Base-by-base conservation (phyloP, 2,113 vertebrate genomes). In the Xerus inauris region DNA sequence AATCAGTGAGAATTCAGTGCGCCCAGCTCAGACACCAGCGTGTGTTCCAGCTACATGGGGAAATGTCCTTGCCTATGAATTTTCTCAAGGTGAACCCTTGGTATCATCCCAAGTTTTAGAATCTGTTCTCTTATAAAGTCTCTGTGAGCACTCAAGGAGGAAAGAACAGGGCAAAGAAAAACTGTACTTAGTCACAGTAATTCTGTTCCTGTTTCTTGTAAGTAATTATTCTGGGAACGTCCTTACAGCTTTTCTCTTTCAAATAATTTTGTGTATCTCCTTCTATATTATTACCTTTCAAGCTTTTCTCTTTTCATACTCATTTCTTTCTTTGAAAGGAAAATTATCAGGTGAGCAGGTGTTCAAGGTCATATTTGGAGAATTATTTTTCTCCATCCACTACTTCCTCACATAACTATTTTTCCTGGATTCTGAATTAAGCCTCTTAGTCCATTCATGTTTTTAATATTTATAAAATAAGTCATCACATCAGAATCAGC, bases 401-500 rank as follows among this genome's bases (percentile, higher is more conserved):
- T 26, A 32, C 30, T 51, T 54, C 73, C 51, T 92, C 49, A 69
- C 20, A 79, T 84, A 81, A 83, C 62, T 62, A 24, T 89, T 94
- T 85, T 69, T 75, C 24, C 67, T 54, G 28, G 54, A 92, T 28
- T 76, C 20, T 49, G 24, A 80, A 35, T 9, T 69, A n/a, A 95
- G 47, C 51, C 32, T 81, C 79, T 9, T 69, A 81, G 71, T 76
- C 22, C 11, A 47, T 47, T 59, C 22, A 65, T 65, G 10, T 77
- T 92, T 87, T 92, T 86, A 9, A 47, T 82, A 22, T 28, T 22
- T 45, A 59, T 28, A 89, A 96, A 89, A 69, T 65, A 73, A 69
- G 51, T 89, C 19, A 38, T 62, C 77, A 91, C n/a, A 62, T 89
- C 35, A 35, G 49, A 86, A 49, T 65, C 10, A 81, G 26, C 35